phyloP scores from a whole-genome alignment of 2,113 vertebrate species.

The Podilymbus podiceps region DNA sequence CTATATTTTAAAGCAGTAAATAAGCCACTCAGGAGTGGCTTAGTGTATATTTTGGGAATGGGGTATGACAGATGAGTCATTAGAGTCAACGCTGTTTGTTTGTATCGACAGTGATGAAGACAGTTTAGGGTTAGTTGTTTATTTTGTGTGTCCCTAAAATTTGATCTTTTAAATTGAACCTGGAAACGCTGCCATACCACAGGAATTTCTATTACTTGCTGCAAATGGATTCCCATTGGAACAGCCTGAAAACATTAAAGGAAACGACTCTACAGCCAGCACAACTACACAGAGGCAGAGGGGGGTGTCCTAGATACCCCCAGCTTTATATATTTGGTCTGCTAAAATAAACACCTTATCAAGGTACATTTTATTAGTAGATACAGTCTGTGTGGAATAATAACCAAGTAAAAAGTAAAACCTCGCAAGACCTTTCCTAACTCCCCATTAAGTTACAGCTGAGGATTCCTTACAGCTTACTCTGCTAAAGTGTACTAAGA shows the following conservation, averaged over 20 bases:
- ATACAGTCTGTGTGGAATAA: background rate
- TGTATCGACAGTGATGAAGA: background rate
- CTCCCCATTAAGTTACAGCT: background rate
- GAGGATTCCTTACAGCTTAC: background rate
- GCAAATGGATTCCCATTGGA: background rate
- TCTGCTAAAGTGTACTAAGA: background rate
- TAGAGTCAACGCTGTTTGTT: background rate
- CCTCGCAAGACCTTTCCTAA: background rate
- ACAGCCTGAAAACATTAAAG: background rate
- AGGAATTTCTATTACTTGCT: background rate
- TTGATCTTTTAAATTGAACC: background rate
- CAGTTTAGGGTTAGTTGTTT: background rate
- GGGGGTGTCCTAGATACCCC: background rate
- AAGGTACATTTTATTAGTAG: background rate
- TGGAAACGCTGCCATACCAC: background rate
- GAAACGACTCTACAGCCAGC: background rate
- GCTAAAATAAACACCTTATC: background rate
- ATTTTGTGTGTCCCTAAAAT: background rate
- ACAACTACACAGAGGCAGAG: background rate
- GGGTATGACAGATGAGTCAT: slow-evolving; percentile 54
- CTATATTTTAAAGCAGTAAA: slow-evolving; percentile 36
- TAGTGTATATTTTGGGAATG: slow-evolving; percentile 28
- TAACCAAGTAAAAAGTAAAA: background rate
- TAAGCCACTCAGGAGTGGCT: background rate
- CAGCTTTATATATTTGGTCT: background rate